Conservation (phyloP, 1,140 invertebrate genomes). For the Drosophila sproati region DNA sequence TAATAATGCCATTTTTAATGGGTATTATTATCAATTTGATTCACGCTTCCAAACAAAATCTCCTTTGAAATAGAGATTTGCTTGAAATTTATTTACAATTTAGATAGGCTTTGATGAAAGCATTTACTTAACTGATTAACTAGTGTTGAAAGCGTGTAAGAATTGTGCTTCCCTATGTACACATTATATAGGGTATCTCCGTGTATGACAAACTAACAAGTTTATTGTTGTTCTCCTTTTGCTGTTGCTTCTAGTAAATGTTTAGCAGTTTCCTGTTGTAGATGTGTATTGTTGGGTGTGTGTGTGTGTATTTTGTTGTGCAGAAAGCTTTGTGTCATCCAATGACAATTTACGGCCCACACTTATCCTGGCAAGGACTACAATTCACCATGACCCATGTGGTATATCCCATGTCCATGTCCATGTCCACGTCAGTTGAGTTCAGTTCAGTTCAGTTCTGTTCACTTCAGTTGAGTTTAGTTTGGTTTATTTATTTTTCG, state of each 20-base stretch:
- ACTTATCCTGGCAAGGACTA: neutral
- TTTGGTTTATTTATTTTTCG: neutral
- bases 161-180: neutral
- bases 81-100: too few species aligned
- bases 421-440: constrained; percentile 13
- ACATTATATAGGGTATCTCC: neutral
- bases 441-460: constrained; percentile 2
- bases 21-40: too few species aligned
- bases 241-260: constrained; percentile 41
- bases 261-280: constrained; percentile 28
- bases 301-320: constrained; percentile 41
- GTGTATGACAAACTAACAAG: neutral
- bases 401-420: constrained; percentile 9
- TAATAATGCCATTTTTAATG: too few species aligned
- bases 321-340: constrained; percentile 79
- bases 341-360: constrained; percentile 70
- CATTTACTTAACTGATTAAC: too few species aligned
- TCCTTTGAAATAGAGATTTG: too few species aligned
- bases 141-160: too few species aligned
- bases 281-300: neutral
- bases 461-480: constrained; percentile 1
- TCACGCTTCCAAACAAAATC: too few species aligned
- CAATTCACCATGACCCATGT: constrained; percentile 2
- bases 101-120: too few species aligned
- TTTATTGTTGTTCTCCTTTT: neutral